These are phyloP conservation scores for Apeira syringaria DNA, from an alignment of 2,888 invertebrate species.

Conservation along the genomic window DNA sequence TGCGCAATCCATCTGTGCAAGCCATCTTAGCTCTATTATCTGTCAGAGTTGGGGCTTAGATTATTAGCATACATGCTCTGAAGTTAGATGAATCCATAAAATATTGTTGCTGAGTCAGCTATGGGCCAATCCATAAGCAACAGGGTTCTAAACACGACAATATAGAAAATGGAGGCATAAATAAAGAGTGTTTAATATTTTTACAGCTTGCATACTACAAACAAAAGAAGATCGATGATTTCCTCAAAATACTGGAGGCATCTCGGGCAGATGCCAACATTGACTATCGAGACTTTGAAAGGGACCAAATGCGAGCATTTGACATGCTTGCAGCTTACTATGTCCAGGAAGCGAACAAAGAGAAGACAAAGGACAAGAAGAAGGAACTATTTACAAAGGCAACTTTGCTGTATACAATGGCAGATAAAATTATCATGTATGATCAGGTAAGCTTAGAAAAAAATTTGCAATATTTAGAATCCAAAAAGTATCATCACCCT, in stretches of 20 bases:
- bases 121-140: no score
- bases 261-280: constrained; percentile 93
- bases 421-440: constrained; percentile 99
- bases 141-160: no score
- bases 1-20: no score
- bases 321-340: constrained; percentile 99
- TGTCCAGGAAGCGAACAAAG: constrained; percentile 97
- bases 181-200: no score
- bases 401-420: constrained; percentile 98
- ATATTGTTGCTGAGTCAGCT: no score
- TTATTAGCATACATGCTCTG: no score
- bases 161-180: no score
- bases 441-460: constrained; percentile 92
- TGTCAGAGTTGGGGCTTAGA: no score
- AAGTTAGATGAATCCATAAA: no score
- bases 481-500: no score
- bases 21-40: no score
- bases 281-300: constrained; percentile 95
- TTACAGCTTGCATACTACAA: constrained; percentile 99
- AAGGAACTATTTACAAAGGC: constrained; percentile 98
- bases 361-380: constrained; percentile 97
- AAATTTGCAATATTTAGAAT: no score
- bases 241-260: constrained; percentile 96
- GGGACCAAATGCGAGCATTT: constrained; percentile 98
- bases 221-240: constrained; percentile 95